These are phyloP conservation scores for Oscheius sp. DNA, from an alignment of 2,888 invertebrate genomes.

Conservation along the genomic window DNA sequence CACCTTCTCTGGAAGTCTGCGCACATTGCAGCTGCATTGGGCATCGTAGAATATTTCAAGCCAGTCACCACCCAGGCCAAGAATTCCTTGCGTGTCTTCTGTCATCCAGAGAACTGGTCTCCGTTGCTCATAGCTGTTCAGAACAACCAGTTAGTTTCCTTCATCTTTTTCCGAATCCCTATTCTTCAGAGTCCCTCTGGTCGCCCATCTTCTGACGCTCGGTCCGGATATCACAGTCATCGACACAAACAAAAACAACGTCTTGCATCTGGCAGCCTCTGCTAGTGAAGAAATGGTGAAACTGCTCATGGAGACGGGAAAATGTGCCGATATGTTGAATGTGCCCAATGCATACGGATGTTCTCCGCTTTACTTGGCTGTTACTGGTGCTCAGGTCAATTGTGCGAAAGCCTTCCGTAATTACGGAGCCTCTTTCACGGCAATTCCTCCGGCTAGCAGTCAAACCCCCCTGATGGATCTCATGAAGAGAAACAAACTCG, in stretches of 20 bases:
- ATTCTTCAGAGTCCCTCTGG: slow-evolving; percentile 53
- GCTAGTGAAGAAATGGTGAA: slow-evolving; percentile 81
- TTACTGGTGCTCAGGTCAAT: slow-evolving; percentile 38
- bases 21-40: slow-evolving; percentile 50
- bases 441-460: slow-evolving; percentile 31
- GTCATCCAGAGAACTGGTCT: slow-evolving; percentile 64
- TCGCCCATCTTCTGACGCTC: slow-evolving; percentile 56
- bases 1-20: slow-evolving; percentile 56
- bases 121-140: slow-evolving; percentile 68
- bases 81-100: slow-evolving; percentile 51
- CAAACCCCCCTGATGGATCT: slow-evolving; percentile 47
- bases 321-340: slow-evolving; percentile 29
- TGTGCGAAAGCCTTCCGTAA: slow-evolving; percentile 37
- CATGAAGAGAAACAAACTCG: slow-evolving; percentile 50
- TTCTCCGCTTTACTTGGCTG: slow-evolving; percentile 49
- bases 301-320: slow-evolving; percentile 41
- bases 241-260: slow-evolving; percentile 88
- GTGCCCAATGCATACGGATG: slow-evolving; percentile 28
- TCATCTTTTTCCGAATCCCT: not conserved
- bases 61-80: not conserved
- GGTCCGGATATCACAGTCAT: slow-evolving; percentile 91
- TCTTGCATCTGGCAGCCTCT: slow-evolving; percentile 54
- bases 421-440: slow-evolving; percentile 38
- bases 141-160: slow-evolving; percentile 53
- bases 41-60: slow-evolving; percentile 48